Percentiles rank a stretch among this genome's conserved stretches.
phyloP scores from a whole-genome alignment of 1,140 invertebrate species.

The Drosophila bifasciata region DNA sequence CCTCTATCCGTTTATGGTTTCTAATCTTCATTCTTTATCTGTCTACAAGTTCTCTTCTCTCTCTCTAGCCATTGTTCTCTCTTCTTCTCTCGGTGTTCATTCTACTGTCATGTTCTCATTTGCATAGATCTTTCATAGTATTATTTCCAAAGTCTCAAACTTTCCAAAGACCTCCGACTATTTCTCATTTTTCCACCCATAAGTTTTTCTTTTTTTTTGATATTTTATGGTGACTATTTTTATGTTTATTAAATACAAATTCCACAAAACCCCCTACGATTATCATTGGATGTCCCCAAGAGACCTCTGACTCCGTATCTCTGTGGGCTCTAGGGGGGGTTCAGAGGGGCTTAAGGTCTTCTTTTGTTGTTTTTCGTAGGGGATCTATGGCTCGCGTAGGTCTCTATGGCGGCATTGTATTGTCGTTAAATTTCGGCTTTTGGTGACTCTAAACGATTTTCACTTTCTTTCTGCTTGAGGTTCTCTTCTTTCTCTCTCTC shows the following conservation, averaged over 20 bases:
- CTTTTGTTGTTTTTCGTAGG: slow-evolving; percentile 1
- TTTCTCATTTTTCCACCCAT: slow-evolving; percentile 8
- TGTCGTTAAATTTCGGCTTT: slow-evolving; percentile 47
- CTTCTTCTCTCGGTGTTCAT: not conserved
- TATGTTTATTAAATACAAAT: slow-evolving; percentile 51
- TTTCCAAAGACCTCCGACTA: slow-evolving; percentile 16
- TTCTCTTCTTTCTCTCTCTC: not conserved
- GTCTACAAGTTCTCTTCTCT: slow-evolving; percentile 20
- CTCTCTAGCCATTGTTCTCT: no score
- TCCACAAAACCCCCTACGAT: slow-evolving; percentile 14
- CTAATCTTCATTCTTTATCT: slow-evolving; percentile 28
- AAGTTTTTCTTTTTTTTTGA: slow-evolving; percentile 8
- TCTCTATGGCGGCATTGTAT: slow-evolving; percentile 26
- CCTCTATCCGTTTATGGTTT: not conserved
- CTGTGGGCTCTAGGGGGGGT: not conserved
- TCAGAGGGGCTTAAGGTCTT: no score
- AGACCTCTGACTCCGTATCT: slow-evolving; percentile 9
- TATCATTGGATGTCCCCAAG: slow-evolving; percentile 28
- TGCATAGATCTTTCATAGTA: slow-evolving; percentile 16
- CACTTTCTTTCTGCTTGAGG: slow-evolving; percentile 24
- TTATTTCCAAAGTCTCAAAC: slow-evolving; percentile 6
- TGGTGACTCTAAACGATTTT: slow-evolving; percentile 47
- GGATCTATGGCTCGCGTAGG: no score
- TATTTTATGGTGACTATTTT: slow-evolving; percentile 33
- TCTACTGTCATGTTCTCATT: slow-evolving; percentile 19